Conservation (phyloP, 1,140 invertebrate species). For the Potamilus streckersoni region DNA sequence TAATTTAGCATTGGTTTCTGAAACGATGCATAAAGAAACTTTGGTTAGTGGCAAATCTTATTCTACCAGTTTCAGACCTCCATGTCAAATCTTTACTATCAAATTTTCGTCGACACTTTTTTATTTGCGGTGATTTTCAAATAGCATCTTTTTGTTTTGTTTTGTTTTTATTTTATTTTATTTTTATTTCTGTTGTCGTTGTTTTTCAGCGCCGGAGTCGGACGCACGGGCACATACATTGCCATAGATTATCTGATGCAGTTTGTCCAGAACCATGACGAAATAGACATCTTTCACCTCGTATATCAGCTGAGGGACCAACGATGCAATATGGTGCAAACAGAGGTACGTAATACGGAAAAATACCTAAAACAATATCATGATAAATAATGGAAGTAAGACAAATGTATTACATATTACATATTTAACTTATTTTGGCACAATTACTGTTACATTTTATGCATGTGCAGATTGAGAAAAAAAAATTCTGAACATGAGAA, state of each 20-base stretch:
- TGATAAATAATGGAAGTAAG: not conserved
- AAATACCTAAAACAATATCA: not conserved
- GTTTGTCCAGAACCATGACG: conserved; percentile 84
- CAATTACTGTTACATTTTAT: not conserved
- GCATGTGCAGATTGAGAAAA: not conserved
- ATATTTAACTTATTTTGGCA: not conserved
- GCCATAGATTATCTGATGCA: conserved; percentile 98
- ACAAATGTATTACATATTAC: not conserved
- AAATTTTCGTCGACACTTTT: too few relatives aligned
- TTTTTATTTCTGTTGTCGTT: too few relatives aligned
- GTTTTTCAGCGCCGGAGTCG: conserved; percentile 64
- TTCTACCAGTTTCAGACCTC: too few relatives aligned
- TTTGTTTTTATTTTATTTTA: too few relatives aligned
- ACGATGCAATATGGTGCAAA: conserved; percentile 79
- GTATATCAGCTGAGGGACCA: conserved; percentile 95
- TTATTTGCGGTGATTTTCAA: too few relatives aligned
- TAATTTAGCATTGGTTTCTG: too few relatives aligned
- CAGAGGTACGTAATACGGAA: conserved; percentile 73
- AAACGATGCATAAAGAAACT: too few relatives aligned
- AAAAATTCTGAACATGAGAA: too few relatives aligned
- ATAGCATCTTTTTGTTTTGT: too few relatives aligned
- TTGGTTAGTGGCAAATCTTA: too few relatives aligned
- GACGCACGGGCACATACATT: conserved; percentile 85
- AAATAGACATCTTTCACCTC: conserved; percentile 97
- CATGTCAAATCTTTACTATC: too few relatives aligned